Percentiles rank a stretch among this genome's conserved stretches.
Conservation (phyloP, 2,113 vertebrate species). For the Cervus canadensis region DNA sequence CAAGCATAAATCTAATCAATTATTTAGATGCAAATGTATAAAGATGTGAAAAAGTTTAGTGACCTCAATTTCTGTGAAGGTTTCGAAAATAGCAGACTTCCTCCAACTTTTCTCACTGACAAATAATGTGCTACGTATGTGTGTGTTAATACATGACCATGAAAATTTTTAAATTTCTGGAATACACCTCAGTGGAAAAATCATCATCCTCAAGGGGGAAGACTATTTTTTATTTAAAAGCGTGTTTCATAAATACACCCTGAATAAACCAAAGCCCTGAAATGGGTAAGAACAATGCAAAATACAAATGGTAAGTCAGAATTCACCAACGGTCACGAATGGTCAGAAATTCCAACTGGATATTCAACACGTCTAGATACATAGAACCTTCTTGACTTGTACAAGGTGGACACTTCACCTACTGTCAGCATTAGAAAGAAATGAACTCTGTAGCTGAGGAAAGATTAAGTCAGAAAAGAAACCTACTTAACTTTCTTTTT, state of each 20-base stretch:
- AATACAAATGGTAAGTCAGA: background rate
- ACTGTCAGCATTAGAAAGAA: background rate
- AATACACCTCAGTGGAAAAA: background rate
- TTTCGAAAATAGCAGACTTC: background rate
- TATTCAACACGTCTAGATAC: background rate
- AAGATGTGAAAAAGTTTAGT: background rate
- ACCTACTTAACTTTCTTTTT: background rate
- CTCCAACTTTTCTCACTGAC: background rate
- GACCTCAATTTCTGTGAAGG: background rate
- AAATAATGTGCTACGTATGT: background rate
- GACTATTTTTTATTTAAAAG: background rate
- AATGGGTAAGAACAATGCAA: background rate
- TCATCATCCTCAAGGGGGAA: background rate
- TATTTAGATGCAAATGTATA: background rate
- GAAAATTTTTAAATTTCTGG: background rate
- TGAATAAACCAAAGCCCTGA: background rate
- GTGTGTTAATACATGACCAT: background rate
- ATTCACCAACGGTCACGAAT: background rate
- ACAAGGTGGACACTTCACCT: background rate
- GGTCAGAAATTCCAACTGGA: conserved; percentile 1
- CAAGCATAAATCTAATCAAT: background rate
- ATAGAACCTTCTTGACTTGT: background rate
- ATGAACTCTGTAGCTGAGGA: background rate
- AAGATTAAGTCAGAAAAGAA: background rate
- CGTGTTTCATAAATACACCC: background rate